phyloP scores from a whole-genome alignment of 2,888 invertebrate species.

The Chloromyia formosa region DNA sequence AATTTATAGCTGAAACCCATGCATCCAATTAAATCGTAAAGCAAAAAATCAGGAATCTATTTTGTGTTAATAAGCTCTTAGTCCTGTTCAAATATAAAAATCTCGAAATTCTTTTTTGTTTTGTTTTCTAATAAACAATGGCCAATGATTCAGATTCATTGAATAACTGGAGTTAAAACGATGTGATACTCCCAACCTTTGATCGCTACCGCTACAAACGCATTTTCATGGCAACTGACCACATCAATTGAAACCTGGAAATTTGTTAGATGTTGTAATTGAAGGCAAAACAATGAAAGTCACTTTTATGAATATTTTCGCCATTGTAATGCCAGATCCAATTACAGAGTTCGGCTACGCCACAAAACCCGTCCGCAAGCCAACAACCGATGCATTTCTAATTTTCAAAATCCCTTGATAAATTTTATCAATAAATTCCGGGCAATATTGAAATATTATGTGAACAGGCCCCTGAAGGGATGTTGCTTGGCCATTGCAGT shows the following conservation, averaged over 20 bases:
- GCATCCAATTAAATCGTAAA: too few relatives aligned
- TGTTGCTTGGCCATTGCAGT: neutral
- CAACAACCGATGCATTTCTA: slow-evolving; percentile 16
- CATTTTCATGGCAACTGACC: slow-evolving; percentile 23
- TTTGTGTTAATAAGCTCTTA: too few relatives aligned
- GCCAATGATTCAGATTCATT: too few relatives aligned
- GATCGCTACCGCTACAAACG: neutral
- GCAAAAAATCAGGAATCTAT: too few relatives aligned
- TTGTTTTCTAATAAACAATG: too few relatives aligned
- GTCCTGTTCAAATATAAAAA: too few relatives aligned
- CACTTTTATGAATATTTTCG: slow-evolving; percentile 25
- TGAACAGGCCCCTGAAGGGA: slow-evolving; percentile 12
- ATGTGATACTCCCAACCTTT: too few relatives aligned
- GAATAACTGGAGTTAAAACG: too few relatives aligned
- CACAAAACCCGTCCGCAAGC: slow-evolving; percentile 2
- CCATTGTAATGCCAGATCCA: slow-evolving; percentile 20
- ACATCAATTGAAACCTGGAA: slow-evolving; percentile 18
- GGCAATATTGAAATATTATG: slow-evolving; percentile 25
- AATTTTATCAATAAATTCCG: slow-evolving; percentile 36
- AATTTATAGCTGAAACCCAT: too few relatives aligned
- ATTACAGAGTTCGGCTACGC: neutral
- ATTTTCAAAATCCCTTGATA: slow-evolving; percentile 29
- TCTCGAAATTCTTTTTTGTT: too few relatives aligned
- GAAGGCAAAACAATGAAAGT: slow-evolving; percentile 32
- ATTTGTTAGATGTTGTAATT: slow-evolving; percentile 14